Evolutionary conservation across 2,797 vertebrate species (phyloP), one percentile per base, ranked within the genome.

Genomic region (Arnoldichthys spilopterus): DNA sequence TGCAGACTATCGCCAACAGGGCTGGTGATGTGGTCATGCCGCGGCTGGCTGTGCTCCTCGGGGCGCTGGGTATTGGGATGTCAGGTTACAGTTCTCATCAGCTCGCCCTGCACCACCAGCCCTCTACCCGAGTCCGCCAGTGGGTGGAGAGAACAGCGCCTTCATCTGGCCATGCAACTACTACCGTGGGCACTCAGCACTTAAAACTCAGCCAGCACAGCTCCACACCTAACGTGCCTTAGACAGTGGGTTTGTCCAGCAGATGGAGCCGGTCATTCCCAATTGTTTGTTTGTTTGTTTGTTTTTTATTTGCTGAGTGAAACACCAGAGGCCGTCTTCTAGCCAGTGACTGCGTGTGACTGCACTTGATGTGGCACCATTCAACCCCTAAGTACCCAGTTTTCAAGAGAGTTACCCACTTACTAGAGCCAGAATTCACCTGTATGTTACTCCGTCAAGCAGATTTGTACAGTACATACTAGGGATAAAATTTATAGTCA

Each of bases 71-170:
- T 28, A 90, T 93, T n/a, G 90, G 87, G 28, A 84, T 93, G 91
- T 94, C 92, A 3, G 87, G 92, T 74, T 92, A 93, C 89, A 92
- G 92, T 89, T 92, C 91, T 83, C 88, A 85, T 67, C 91, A 92
- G 87, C 69, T 93, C 83, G 84, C 92, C 74, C 86, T 93, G 51
- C 77, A 92, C 88, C 91, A 93, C 85, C 83, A 87, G 56, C 92
- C 91, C 79, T 92, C 91, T 2, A 26, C 87, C n/a, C 88, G 88
- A 0, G 89, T 92, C 85, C 86, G 93, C 79, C 89, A 89, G 77
- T 90, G 87, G 87, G 74, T 85, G 16, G 90, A 89, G 76, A 81
- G 86, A 0, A 84, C 86, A 87, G 85, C 0, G 89, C 89, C 7
- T 80, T 87, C 71, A 85, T 78, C 74, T 58, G 63, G 40, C 61